Percentiles rank a stretch among this genome's conserved stretches.
Evolutionary conservation across 2,888 invertebrate species (phyloP).

Genomic region (Acrobasis suavella): DNA sequence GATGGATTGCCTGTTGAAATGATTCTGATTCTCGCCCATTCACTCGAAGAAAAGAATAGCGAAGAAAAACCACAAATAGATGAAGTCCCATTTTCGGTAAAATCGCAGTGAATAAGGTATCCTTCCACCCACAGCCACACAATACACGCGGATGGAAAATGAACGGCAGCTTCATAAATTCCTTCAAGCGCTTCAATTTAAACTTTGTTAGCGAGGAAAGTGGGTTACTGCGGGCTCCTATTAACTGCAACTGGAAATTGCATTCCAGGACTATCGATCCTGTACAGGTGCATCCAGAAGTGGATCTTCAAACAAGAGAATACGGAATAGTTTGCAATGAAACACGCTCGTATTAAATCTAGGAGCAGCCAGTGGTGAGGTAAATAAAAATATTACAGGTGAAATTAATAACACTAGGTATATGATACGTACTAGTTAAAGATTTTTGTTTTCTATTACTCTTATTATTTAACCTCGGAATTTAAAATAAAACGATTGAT

Average conservation of each 20-base stretch:
- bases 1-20: too few relatives aligned
- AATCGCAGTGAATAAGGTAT: background rate
- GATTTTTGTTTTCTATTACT: too few relatives aligned
- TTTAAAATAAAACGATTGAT: too few relatives aligned
- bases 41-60: background rate
- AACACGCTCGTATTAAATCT: background rate
- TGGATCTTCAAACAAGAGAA: background rate
- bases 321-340: background rate
- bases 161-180: background rate
- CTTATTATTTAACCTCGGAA: too few relatives aligned
- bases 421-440: too few relatives aligned
- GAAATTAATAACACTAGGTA: too few relatives aligned
- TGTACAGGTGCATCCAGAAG: background rate
- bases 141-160: background rate
- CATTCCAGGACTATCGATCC: constrained; percentile 9
- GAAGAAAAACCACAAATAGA: background rate
- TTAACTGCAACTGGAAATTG: constrained; percentile 10
- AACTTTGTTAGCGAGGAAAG: constrained; percentile 9
- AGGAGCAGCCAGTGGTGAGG: background rate
- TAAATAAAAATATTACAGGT: background rate
- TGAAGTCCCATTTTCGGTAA: background rate
- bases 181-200: background rate
- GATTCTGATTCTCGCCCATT: too few relatives aligned
- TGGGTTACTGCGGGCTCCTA: constrained; percentile 10
- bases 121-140: too few relatives aligned